phyloP scores from a whole-genome alignment of 2,113 vertebrate species.

The Phaetusa simplex region DNA sequence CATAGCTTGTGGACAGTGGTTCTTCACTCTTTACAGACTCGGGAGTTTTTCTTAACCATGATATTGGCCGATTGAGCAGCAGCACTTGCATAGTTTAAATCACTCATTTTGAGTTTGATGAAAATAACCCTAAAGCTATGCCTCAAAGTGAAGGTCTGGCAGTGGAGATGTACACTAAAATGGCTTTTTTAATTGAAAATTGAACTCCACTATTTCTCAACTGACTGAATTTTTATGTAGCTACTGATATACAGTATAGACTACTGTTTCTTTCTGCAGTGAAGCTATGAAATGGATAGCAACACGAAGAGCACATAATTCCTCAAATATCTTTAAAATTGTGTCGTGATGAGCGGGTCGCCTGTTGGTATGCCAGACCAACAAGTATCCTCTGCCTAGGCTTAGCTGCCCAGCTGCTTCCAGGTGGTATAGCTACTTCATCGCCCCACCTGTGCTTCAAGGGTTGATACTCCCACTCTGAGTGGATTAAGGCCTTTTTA shows the following conservation, averaged over 20 bases:
- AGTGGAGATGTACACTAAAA: not conserved
- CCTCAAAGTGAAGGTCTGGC: not conserved
- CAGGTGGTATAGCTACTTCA: not conserved
- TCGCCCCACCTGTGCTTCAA: not conserved
- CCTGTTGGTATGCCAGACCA: not conserved
- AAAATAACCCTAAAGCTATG: not conserved
- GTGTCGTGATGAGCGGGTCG: accelerated
- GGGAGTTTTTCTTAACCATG: not conserved
- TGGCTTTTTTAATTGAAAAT: not conserved
- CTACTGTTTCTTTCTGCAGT: not conserved
- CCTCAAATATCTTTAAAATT: not conserved
- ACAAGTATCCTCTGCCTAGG: not conserved
- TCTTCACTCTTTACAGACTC: not conserved
- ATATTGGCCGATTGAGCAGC: not conserved
- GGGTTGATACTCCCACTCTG: not conserved
- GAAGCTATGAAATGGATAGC: not conserved
- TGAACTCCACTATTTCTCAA: not conserved
- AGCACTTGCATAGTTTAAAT: not conserved
- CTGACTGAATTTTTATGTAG: not conserved
- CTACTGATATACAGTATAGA: not conserved
- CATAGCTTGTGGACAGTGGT: not conserved
- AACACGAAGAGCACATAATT: not conserved
- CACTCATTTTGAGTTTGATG: not conserved
- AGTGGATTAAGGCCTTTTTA: not conserved
- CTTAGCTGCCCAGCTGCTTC: not conserved